Base-by-base conservation (phyloP, 2,888 invertebrate genomes). In the Drosophila demipolita region DNA sequence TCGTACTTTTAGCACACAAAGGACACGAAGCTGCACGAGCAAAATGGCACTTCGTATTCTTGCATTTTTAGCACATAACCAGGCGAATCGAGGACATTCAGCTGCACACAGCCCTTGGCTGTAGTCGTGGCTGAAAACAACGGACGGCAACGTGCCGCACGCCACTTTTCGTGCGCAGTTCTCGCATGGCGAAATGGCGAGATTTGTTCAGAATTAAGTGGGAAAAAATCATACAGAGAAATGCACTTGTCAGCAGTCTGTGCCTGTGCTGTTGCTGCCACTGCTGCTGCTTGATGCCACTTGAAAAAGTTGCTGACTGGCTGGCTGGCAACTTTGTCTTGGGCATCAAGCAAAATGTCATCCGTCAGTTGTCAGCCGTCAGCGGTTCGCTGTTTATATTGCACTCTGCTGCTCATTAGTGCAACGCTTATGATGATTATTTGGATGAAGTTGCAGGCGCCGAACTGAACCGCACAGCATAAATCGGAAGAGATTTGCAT, bases 161-260 rank as follows among this genome's bases (percentile, higher is more conserved):
- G 15, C 15, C 15, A 29, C 29, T 29, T 29, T 45, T 11, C 17
- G 26, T 8, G 9, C 9, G n/a, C 12, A 1, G 1, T n/a, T 7
- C 12, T 12, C 1, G 5, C 26, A n/a, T 33, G 29, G 29, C 2
- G 36, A 83, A 76, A 40, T 64, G 74, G 48, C 82, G 66, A 70
- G 58, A 50, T 45, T 49, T 29, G 2, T 1, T 9, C 7, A n/a
- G 8, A 12, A 8, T 15, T 8, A 50, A 49, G 58, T 80, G 73
- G 83, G 3, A 17, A 12, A 29, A 53, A 80, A 84, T 85, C 76
- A 79, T 83, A 23, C 45, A 15, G 73, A 58, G 73, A 82, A 88
- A 89, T 83, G 83, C 86, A 86, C 75, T 88, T 79, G 88, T 83
- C 88, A 86, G 84, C 88, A 87, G 73, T 75, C 75, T 71, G 66